Base-by-base conservation (phyloP, 2,797 vertebrate species). In the Pangasius krempfi region DNA sequence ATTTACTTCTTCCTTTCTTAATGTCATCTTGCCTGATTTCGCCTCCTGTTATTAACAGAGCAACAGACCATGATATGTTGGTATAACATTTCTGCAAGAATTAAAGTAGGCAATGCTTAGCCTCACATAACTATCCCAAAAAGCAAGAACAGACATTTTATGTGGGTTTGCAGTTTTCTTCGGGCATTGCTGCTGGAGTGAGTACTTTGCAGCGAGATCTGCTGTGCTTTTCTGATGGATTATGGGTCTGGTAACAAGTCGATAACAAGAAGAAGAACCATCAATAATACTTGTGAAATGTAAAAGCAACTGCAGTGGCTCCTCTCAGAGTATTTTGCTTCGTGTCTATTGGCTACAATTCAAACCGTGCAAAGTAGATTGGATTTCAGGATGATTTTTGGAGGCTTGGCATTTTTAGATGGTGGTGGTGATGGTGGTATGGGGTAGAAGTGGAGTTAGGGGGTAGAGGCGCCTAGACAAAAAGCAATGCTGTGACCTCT, bases 11-110 rank as follows among this genome's bases (percentile, higher is more conserved):
- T 33, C 27, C 60, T 84, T 84, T 64, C 25, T 62, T 64, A 83
- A 83, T 62, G 13, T 62, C 30, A 0, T 58, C 13, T 62, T 33
- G 5, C 62, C 27, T 66, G n/a, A 84, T 68, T 84, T 52, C 47
- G 4, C 47, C 9, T 52, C 18, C 27, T 52, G 6, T 58, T 83
- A 66, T 83, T 83, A 83, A 40, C 58, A 83, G 40, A 62, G 13
- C 82, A 52, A 70, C 64, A 88, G 84, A 85, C 89, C 60, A 56
- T 66, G 81, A 70, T 79, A 83, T 87, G 85, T 89, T 62, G 40
- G 33, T 44, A 70, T 79, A 85, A 79, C n/a, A 79, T 85, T 85
- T 79, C 70, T 22, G 33, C 3, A 88, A n/a, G 60, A 62, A 37
- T 76, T 52, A 76, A 44, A 58, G 80, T 47, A 83, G 58, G 37